Evolutionary conservation across 2,797 vertebrate species (phyloP), one percentile per base, ranked within the genome.

Genomic region (Trematomus bernacchii): DNA sequence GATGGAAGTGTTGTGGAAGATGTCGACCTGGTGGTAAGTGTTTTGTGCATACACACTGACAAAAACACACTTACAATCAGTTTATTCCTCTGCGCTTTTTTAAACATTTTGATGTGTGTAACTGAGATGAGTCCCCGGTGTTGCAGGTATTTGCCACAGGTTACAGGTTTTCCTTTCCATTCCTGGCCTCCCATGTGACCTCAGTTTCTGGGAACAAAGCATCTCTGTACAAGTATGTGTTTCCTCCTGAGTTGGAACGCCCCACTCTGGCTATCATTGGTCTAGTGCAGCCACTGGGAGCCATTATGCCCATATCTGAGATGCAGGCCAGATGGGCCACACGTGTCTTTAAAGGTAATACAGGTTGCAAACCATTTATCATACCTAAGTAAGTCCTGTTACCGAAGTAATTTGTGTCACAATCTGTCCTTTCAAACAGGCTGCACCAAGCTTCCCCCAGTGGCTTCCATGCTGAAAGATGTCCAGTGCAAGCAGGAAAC

Each of bases 231-330:
- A 97, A 96, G 79, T 90, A 90, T 4, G 72, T 96, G 57, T 96
- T 94, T 81, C 94, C 95, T 15, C 91, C 94, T 15, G 79, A 87
- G 40, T 64, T 96, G 64, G 92, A 94, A 4, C 92, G 27, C 44
- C 76, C 92, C 6, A 96, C 96, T 0, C 76, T 96, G 70, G 95
- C 94, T 6, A 62, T 96, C 68, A 94, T 96, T 71, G 96, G 95
- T 30, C 84, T 96, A 0, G 81, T 96, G 37, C 95, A 96, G 77
- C 95, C 96, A 0, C 47, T 95, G 33, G 95, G 95, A 40, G 92
- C 96, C 76, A 89, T 95, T 27, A 96, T 94, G 93, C 96, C 96
- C 42, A 90, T 96, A 76, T 92, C 95, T 63, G 95, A 96, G 87
- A 94, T 96, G 69, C 96, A 96, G 81, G 91, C 92, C 42, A 93